A percentile compares a stretch with the other conserved stretches of the same genome.
phyloP scores from a whole-genome alignment of 2,113 vertebrate species.

The Semicossyphus pulcher region DNA sequence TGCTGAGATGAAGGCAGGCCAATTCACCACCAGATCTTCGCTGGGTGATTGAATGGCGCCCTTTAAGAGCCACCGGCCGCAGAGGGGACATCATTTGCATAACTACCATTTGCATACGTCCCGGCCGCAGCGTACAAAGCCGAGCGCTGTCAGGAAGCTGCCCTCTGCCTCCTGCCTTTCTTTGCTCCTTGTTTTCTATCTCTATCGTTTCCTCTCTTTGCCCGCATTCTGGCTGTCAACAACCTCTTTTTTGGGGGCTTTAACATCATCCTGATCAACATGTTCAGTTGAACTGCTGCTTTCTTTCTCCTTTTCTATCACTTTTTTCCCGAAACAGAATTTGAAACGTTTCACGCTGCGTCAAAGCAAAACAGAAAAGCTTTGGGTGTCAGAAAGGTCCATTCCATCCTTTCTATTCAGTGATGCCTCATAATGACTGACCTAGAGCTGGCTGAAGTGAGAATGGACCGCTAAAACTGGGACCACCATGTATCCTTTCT shows the following conservation, averaged over 20 bases:
- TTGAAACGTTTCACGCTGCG: not conserved
- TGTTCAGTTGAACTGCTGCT: not conserved
- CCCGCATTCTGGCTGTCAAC: not conserved
- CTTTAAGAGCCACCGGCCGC: slow-evolving; percentile 47
- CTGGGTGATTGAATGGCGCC: slow-evolving; percentile 55
- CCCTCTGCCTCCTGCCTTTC: slow-evolving; percentile 36
- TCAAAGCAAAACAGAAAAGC: not conserved
- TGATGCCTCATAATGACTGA: not conserved
- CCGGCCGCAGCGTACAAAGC: slow-evolving; percentile 48
- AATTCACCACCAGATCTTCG: slow-evolving; percentile 45
- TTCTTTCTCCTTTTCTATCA: not conserved
- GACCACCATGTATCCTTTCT: too few species aligned
- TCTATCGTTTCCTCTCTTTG: slow-evolving; percentile 33
- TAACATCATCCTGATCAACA: not conserved
- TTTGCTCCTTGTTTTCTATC: not conserved
- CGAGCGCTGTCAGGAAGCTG: slow-evolving; percentile 52
- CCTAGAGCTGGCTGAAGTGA: not conserved
- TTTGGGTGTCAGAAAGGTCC: not conserved
- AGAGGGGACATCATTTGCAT: slow-evolving; percentile 65
- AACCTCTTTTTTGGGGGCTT: not conserved
- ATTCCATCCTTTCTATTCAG: not conserved
- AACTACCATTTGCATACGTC: slow-evolving; percentile 65
- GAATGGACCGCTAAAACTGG: not conserved
- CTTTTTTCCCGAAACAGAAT: not conserved
- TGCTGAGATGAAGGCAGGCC: slow-evolving; percentile 48